Evolutionary conservation across 1,140 invertebrate genomes (phyloP), one percentile per base, ranked within the genome.

Genomic region (Ceratosolen fusciceps): DNA sequence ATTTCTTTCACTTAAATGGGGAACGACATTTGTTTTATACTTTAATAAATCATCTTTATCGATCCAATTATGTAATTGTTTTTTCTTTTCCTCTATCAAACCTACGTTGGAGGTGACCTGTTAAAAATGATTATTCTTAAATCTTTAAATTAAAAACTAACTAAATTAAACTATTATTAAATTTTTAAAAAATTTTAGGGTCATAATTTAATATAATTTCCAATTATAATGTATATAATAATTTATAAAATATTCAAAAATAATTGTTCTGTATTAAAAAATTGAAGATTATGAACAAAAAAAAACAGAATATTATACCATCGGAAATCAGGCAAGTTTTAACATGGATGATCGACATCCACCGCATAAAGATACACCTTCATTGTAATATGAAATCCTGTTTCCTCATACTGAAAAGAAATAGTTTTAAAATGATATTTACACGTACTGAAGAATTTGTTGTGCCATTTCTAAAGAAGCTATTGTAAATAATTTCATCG

Each of bases 401-500:
- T 71, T n/a, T 39, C 16, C 43, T 2, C 3, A 31, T 7, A 24
- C 21, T 2, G 21, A 58, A 65, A 65, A 58, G n/a, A 60, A 31
- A 8, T n/a, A 21, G 31, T 14, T 31, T n/a, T 49, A 29, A 34
- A 68, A 67, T n/a, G n/a, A n/a, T n/a, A 52, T 37, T 67, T 12
- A 72, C 77, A 8, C 43, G 24, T 43, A 24, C 21, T 4, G 29
- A 24, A 34, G 37, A 12, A 2, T 19, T 26, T 34, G 19, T 31
- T 31, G 24, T 16, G 26, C n/a, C 16, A 9, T 1, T 49, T 31
- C 39, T 24, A 37, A 5, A 19, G 16, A 79, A n/a, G 24, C 62
- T 34, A 14, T 81, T 85, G 84, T 84, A 87, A 77, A 86, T 84
- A 26, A 87, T 80, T 71, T 88, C 83, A 62, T 90, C 86, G 74